phyloP scores from a whole-genome alignment of 2,888 invertebrate species.

The Campaea margaritaria region DNA sequence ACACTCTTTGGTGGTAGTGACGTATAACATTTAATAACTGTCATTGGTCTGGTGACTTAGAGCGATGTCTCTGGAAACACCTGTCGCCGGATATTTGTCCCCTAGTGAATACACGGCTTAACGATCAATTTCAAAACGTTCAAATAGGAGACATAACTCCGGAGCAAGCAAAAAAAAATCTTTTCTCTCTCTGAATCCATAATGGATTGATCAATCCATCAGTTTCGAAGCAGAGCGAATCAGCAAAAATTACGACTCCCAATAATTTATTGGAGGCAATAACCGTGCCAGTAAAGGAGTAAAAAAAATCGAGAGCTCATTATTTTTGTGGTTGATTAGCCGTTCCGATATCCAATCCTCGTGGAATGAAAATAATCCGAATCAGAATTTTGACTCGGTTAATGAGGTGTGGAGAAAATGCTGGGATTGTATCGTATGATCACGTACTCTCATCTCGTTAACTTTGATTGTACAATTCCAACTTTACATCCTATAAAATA shows the following conservation, averaged over 20 bases:
- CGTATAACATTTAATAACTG: too few relatives aligned
- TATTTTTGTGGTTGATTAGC: conserved; percentile 44
- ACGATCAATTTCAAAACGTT: too few relatives aligned
- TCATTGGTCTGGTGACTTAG: too few relatives aligned
- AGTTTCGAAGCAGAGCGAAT: conserved; percentile 37
- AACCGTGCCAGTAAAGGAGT: conserved; percentile 31
- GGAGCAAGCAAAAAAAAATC: conserved; percentile 10
- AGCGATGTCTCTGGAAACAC: too few relatives aligned
- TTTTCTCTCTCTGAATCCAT: conserved; percentile 21
- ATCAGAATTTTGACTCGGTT: conserved; percentile 49
- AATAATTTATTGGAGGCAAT: conserved; percentile 39
- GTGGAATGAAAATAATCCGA: conserved; percentile 49
- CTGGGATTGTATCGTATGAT: conserved; percentile 25
- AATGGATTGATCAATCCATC: conserved; percentile 34
- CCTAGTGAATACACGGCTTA: too few relatives aligned
- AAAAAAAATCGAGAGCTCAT: conserved; percentile 39
- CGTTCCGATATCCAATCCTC: conserved; percentile 37
- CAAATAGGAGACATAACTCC: not conserved
- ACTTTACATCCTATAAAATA: conserved; percentile 18
- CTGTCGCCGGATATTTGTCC: too few relatives aligned
- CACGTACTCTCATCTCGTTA: conserved; percentile 15
- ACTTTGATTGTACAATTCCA: conserved; percentile 1
- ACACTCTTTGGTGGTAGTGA: too few relatives aligned
- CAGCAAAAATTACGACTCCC: conserved; percentile 34
- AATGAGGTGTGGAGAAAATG: conserved; percentile 53